Conservation (phyloP, 2,113 vertebrate species). For the Cyphomyrus discorhynchus region DNA sequence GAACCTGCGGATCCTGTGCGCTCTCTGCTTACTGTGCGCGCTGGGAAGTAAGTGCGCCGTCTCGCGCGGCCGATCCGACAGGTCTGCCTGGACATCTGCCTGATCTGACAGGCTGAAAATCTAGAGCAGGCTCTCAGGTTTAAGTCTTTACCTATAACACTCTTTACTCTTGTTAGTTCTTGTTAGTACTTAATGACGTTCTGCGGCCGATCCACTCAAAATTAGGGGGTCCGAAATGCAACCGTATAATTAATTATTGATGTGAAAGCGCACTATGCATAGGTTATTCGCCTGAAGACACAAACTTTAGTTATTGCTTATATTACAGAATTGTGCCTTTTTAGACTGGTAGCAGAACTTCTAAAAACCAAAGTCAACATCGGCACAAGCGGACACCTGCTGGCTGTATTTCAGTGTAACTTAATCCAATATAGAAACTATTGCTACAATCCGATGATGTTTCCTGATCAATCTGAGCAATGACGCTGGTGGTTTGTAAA, state of each 20-base stretch:
- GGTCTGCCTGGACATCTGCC: not conserved
- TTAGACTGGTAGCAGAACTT: not conserved
- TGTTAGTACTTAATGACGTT: not conserved
- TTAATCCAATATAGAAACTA: not conserved
- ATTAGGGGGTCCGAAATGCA: not conserved
- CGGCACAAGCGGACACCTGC: not conserved
- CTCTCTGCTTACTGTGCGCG: conserved; percentile 11
- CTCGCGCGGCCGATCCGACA: not conserved
- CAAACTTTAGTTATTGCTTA: not conserved
- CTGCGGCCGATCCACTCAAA: not conserved
- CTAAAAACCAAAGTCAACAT: not conserved
- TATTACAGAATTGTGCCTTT: not conserved
- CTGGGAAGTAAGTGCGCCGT: conserved; percentile 15
- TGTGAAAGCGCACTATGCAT: not conserved
- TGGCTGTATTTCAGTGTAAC: not conserved
- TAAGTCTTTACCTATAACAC: not conserved
- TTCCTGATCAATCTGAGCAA: not conserved
- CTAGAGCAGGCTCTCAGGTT: not conserved
- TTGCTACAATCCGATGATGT: not conserved
- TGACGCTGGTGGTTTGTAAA: not conserved
- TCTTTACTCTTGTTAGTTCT: not conserved
- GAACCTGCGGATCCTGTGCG: conserved; percentile 1
- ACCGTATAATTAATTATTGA: not conserved
- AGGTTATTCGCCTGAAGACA: not conserved
- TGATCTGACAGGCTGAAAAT: not conserved